Percentiles rank a stretch among this genome's conserved stretches.
Evolutionary conservation across 2,888 invertebrate genomes (phyloP).

Genomic region (Caenorhabditis drosophilae): DNA sequence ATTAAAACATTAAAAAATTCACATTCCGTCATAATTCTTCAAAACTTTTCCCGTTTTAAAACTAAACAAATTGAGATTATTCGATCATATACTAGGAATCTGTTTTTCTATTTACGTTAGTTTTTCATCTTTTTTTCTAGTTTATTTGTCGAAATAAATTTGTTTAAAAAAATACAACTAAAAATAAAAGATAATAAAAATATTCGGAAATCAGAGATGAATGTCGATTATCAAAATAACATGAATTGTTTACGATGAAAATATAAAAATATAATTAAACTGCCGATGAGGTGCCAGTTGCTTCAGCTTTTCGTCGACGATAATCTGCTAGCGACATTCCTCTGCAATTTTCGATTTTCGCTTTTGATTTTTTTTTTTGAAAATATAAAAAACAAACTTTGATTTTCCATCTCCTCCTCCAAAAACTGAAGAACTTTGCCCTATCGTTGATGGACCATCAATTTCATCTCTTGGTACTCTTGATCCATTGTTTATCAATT

Average conservation of each 20-base stretch:
- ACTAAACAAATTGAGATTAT: no score
- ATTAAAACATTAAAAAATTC: background rate
- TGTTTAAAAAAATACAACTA: no score
- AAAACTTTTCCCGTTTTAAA: no score
- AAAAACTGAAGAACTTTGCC: background rate
- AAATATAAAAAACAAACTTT: background rate
- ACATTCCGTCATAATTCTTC: background rate
- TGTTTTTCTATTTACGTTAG: no score
- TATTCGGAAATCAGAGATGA: no score
- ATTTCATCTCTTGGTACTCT: conserved; percentile 4
- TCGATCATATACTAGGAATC: no score
- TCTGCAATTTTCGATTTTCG: conserved; percentile 8
- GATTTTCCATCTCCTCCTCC: background rate
- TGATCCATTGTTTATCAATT: background rate
- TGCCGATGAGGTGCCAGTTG: background rate
- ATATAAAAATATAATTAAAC: no score
- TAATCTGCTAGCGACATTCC: conserved; percentile 13
- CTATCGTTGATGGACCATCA: background rate
- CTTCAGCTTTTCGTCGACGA: conserved; percentile 8
- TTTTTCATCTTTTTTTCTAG: no score
- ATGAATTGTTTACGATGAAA: no score
- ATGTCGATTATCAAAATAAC: no score
- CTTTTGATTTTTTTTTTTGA: background rate
- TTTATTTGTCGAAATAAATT: no score
- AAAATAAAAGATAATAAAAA: no score